A percentile compares a stretch with the other conserved stretches of the same genome.
These are phyloP conservation scores for Syngnathus floridae DNA, from an alignment of 2,113 vertebrate genomes.

Conservation along the genomic window DNA sequence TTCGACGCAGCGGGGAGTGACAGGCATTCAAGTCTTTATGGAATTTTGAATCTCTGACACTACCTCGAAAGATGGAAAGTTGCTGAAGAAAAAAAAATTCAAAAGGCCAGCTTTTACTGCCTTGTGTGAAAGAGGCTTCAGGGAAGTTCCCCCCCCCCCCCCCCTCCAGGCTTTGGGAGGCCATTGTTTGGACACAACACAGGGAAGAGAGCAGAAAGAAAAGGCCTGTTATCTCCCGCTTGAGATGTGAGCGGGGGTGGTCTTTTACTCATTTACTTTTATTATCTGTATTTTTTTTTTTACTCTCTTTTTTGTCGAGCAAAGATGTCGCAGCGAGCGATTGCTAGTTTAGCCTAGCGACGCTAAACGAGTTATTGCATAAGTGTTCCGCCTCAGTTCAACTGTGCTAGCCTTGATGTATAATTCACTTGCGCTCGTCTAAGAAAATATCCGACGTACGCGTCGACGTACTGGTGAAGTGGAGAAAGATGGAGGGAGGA, in stretches of 20 bases:
- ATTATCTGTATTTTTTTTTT: conserved; percentile 4
- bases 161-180: conserved; percentile 34
- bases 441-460: conserved; percentile 23
- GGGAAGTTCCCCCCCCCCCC: conserved; percentile 32
- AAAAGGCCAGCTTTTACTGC: not conserved
- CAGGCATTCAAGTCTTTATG: too few species aligned
- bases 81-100: not conserved
- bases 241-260: conserved; percentile 27
- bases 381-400: conserved; percentile 50
- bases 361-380: conserved; percentile 66
- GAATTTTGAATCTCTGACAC: too few species aligned
- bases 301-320: not conserved
- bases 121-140: conserved; percentile 5
- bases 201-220: conserved; percentile 44
- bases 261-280: conserved; percentile 10
- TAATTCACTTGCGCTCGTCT: conserved; percentile 55
- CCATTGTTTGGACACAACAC: conserved; percentile 57
- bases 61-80: not conserved
- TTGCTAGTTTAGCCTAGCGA: conserved; percentile 9
- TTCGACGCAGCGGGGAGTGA: too few species aligned
- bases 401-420: conserved; percentile 59
- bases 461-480: conserved; percentile 21
- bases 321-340: not conserved
- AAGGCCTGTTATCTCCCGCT: conserved; percentile 38
- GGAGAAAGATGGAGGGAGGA: conserved; percentile 36